Conservation (phyloP, 2,888 invertebrate species). For the Asteroscopus sphinx region DNA sequence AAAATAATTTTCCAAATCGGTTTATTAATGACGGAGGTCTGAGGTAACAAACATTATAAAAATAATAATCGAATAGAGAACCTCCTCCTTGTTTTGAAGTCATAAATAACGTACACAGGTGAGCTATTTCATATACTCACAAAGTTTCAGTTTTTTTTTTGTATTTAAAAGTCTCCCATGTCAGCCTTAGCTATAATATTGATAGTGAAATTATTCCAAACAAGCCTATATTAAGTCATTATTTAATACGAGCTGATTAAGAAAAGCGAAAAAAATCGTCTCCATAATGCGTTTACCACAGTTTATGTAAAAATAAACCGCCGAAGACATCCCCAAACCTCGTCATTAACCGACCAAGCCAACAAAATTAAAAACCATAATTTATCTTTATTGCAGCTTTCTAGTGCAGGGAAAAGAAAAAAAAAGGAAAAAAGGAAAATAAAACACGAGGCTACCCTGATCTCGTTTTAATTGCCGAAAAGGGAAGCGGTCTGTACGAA, state of each 20-base stretch:
- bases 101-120: too few species aligned
- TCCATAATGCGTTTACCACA: slow-evolving; percentile 12
- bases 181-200: too few species aligned
- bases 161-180: too few species aligned
- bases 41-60: too few species aligned
- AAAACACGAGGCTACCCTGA: slow-evolving; percentile 66
- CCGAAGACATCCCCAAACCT: slow-evolving; percentile 22
- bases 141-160: too few species aligned
- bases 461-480: slow-evolving; percentile 80
- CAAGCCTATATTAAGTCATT: too few species aligned
- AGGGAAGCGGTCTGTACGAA: slow-evolving; percentile 63
- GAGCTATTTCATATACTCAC: too few species aligned
- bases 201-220: too few species aligned
- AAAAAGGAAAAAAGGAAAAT: slow-evolving; percentile 60
- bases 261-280: neutral
- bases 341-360: slow-evolving; percentile 58
- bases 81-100: too few species aligned
- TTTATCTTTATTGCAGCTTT: slow-evolving; percentile 81
- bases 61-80: too few species aligned
- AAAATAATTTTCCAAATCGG: too few species aligned
- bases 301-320: slow-evolving; percentile 41
- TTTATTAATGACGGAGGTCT: too few species aligned
- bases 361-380: slow-evolving; percentile 84
- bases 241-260: neutral
- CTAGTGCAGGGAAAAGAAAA: slow-evolving; percentile 67